Evolutionary conservation across 2,797 vertebrate genomes (phyloP), one percentile per base, ranked within the genome.

Genomic region (Epinephelus malabaricus): DNA sequence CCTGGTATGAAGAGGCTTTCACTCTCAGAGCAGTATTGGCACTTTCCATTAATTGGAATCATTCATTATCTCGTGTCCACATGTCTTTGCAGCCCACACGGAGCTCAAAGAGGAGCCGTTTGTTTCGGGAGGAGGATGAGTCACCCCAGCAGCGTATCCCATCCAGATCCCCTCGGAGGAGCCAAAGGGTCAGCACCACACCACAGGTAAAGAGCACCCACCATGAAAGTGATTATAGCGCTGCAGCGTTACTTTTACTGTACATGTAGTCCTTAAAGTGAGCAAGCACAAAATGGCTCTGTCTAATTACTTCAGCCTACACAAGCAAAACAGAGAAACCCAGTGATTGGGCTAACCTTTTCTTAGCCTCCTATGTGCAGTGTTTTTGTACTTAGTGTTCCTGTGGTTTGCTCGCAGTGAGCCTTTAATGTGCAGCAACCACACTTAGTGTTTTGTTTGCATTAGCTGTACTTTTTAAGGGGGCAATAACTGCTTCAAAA

Each of bases 31-130:
- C 1, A 12, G 49, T 23, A 34, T 47, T 47, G 8, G 1, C 21
- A 40, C 15, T 34, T 2, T 68, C 68, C 10, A 43, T 43, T 10
- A 43, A 34, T 51, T 51, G 8, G 1, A 19, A 40, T 13, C 27
- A 2, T 63, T 68, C 7, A 34, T 49, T 30, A 84, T 47, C 7
- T 18, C 5, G 19, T 63, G 14, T 59, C 14, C 3, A 9, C 30
- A 7, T 87, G 12, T 78, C 56, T 11, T 50, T 87, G 11, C 87
- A 99, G 98, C 97, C 98, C 73, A 98, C 97, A 63, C 96, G 97
- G 94, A 98, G 96, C 93, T 99, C 98, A 79, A 99, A 99, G 91
- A 96, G 97, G 90, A 99, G 97, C 89, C 97, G 98, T 75, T 95
- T 97, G 83, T 97, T 97, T 92, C 96, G 96, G 91, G 98, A 98